These are phyloP conservation scores for Penaeus monodon DNA, from an alignment of 2,888 invertebrate species.

Conservation along the genomic window DNA sequence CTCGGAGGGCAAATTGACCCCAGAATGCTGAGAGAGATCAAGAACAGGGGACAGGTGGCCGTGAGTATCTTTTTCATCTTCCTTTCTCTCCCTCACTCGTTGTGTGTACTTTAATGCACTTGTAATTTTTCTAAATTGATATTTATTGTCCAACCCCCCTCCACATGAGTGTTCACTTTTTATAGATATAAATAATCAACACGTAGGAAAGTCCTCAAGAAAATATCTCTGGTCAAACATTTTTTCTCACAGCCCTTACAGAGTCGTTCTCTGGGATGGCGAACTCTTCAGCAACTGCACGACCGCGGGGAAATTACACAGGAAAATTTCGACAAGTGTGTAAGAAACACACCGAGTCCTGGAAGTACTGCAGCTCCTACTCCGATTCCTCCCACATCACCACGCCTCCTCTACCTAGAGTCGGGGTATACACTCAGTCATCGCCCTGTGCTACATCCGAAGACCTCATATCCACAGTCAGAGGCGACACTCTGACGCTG, in stretches of 20 bases:
- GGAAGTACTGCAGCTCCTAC: neutral
- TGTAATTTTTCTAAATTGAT: no score
- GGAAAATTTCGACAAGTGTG: neutral
- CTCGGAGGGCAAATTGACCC: slow-evolving; percentile 52
- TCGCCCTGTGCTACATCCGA: neutral
- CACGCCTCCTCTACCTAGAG: neutral
- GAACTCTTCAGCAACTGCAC: neutral
- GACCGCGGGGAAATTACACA: slow-evolving; percentile 30
- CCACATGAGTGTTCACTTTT: no score
- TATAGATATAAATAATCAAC: no score
- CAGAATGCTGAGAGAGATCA: slow-evolving; percentile 25
- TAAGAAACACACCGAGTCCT: neutral
- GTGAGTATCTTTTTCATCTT: no score
- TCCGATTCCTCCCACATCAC: neutral
- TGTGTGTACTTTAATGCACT: no score
- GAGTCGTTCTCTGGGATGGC: no score
- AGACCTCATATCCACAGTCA: neutral
- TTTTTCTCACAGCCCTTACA: no score
- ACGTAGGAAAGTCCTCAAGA: no score
- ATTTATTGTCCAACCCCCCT: no score
- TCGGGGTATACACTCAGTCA: neutral
- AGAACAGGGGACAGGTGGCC: no score
- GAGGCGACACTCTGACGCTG: neutral
- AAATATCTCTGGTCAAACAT: no score
- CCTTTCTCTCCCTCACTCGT: no score